These are phyloP conservation scores for Lepilemur ruficaudatus DNA, from an alignment of 2,797 vertebrate species.

Conservation along the genomic window DNA sequence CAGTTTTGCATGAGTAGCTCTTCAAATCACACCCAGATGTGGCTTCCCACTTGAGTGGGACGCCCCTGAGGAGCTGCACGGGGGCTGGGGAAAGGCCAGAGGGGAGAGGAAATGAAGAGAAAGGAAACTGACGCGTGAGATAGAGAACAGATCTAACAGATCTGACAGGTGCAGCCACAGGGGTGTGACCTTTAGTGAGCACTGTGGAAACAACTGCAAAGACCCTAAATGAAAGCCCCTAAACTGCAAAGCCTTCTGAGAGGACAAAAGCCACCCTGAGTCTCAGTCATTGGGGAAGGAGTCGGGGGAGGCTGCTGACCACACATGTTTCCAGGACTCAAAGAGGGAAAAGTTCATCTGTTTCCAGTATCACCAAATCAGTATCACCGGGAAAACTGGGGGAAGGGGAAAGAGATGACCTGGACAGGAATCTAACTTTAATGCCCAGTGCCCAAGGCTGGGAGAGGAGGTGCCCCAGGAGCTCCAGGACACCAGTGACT, in stretches of 20 bases:
- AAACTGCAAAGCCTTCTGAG: neutral
- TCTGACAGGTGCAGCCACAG: conserved; percentile 47
- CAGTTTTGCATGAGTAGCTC: neutral
- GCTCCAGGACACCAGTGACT: neutral
- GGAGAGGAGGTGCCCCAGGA: neutral
- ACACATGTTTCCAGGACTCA: neutral
- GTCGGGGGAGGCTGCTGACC: neutral
- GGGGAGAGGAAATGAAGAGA: conserved; percentile 64
- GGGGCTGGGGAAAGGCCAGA: neutral
- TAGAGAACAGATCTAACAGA: neutral
- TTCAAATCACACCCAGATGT: neutral
- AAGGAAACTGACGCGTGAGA: conserved; percentile 53
- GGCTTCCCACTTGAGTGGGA: neutral
- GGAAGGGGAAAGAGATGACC: neutral
- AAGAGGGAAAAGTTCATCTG: neutral
- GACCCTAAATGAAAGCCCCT: neutral
- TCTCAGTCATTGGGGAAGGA: neutral
- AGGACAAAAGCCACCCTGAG: neutral
- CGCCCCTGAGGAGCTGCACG: neutral
- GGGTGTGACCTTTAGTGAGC: conserved; percentile 59
- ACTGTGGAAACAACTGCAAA: conserved; percentile 49
- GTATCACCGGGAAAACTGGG: neutral
- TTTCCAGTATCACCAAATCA: neutral
- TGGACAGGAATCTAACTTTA: neutral
- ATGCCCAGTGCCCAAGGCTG: neutral